Percentiles rank a stretch among this genome's conserved stretches.
phyloP scores from a whole-genome alignment of 2,797 vertebrate species.

The Falco rusticolus region DNA sequence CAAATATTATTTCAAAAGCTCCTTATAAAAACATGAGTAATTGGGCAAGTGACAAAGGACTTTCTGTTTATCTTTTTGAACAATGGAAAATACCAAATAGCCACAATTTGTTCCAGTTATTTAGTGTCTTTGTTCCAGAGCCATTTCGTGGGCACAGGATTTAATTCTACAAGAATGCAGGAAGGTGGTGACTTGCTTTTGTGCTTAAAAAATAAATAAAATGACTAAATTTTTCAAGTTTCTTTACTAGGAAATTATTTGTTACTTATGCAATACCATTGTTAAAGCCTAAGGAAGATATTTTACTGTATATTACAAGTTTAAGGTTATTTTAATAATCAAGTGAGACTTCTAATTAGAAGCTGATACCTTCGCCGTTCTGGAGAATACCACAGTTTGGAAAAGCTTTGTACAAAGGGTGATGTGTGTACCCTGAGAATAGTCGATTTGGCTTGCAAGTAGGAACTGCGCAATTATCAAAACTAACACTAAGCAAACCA shows the following conservation, averaged over 20 bases:
- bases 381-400: neutral
- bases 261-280: neutral
- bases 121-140: slow-evolving; percentile 32
- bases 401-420: neutral
- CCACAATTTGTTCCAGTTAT: slow-evolving; percentile 21
- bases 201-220: neutral
- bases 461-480: neutral
- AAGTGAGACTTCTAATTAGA: neutral
- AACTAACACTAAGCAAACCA: neutral
- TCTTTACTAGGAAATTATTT: neutral
- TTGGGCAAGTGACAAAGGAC: slow-evolving; percentile 17
- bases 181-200: neutral
- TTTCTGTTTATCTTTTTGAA: slow-evolving; percentile 48
- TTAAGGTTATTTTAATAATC: neutral
- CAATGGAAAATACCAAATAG: slow-evolving; percentile 35
- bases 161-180: slow-evolving; percentile 5
- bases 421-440: neutral
- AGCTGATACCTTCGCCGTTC: neutral
- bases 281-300: neutral
- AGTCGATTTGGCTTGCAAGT: neutral
- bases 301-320: neutral
- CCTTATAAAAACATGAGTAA: slow-evolving; percentile 3
- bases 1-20: slow-evolving; percentile 35
- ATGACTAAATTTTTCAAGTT: neutral
- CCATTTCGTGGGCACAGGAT: neutral